Evolutionary conservation across 1,140 invertebrate species (phyloP).

Genomic region (Trachymyrmex cornetzi): DNA sequence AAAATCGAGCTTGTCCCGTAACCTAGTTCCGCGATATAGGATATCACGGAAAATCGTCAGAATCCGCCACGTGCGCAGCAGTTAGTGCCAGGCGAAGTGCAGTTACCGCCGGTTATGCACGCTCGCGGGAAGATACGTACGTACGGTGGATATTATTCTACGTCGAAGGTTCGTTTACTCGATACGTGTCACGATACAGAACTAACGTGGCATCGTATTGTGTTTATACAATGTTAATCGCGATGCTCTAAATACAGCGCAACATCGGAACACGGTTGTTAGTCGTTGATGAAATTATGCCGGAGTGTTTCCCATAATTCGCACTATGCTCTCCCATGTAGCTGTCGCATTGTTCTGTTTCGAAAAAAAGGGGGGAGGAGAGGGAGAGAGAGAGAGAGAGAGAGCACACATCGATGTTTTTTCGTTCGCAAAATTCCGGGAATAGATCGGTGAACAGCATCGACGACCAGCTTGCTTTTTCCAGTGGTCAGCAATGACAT

Average conservation of each 20-base stretch:
- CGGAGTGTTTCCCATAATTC: too few species aligned
- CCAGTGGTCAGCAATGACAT: constrained; percentile 33
- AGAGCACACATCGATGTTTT: not conserved
- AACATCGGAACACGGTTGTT: not conserved
- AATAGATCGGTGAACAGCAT: not conserved
- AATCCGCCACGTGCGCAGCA: constrained; percentile 41
- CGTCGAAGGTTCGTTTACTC: constrained; percentile 22
- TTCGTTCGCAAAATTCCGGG: constrained; percentile 13
- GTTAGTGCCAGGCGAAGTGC: constrained; percentile 17
- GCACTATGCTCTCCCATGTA: not conserved
- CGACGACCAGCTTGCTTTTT: constrained; percentile 38
- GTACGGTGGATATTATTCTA: constrained; percentile 15
- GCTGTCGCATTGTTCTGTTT: not conserved
- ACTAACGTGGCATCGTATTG: not conserved
- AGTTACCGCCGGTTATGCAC: constrained; percentile 24
- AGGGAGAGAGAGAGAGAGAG: not conserved
- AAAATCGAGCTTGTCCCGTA: constrained; percentile 61
- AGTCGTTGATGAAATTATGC: constrained; percentile 20
- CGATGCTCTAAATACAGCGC: constrained; percentile 41
- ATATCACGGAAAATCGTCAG: constrained; percentile 63
- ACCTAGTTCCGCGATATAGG: constrained; percentile 67
- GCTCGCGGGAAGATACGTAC: constrained; percentile 42
- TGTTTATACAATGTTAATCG: constrained; percentile 50
- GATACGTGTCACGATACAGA: constrained; percentile 11
- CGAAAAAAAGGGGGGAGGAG: not conserved